Evolutionary conservation across 2,113 vertebrate species (phyloP).

Genomic region (Dipodomys ordii): DNA sequence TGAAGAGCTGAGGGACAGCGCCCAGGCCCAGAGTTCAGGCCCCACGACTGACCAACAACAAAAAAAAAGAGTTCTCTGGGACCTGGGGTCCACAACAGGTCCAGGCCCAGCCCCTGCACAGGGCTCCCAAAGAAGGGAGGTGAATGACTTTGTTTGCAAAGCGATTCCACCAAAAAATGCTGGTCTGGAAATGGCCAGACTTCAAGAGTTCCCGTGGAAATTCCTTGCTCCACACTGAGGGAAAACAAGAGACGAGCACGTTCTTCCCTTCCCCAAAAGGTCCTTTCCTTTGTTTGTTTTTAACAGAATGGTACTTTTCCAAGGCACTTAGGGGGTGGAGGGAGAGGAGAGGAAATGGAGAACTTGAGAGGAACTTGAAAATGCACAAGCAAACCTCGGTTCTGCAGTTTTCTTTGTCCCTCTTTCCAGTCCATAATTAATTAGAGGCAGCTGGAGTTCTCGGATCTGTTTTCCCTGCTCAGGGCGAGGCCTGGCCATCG

Average conservation of each 20-base stretch:
- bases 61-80: not conserved
- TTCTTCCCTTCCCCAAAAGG: not conserved
- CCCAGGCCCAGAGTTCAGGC: no score
- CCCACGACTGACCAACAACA: no score
- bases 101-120: not conserved
- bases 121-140: not conserved
- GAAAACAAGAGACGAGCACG: no score
- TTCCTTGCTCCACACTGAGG: not conserved
- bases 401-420: not conserved
- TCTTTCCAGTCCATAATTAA: not conserved
- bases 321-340: fast-evolving
- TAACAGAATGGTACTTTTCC: not conserved
- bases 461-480: not conserved
- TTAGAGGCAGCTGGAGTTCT: not conserved
- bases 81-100: not conserved
- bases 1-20: no score
- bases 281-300: constrained; percentile 1
- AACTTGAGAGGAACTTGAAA: not conserved
- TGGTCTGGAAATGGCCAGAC: not conserved
- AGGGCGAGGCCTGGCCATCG: fast-evolving
- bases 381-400: fast-evolving
- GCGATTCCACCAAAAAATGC: not conserved
- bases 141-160: not conserved
- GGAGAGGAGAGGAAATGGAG: not conserved
- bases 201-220: not conserved